Percentiles rank a stretch among this genome's conserved stretches.
Evolutionary conservation across 2,797 vertebrate species (phyloP).

Genomic region (Oreochromis mossambicus): DNA sequence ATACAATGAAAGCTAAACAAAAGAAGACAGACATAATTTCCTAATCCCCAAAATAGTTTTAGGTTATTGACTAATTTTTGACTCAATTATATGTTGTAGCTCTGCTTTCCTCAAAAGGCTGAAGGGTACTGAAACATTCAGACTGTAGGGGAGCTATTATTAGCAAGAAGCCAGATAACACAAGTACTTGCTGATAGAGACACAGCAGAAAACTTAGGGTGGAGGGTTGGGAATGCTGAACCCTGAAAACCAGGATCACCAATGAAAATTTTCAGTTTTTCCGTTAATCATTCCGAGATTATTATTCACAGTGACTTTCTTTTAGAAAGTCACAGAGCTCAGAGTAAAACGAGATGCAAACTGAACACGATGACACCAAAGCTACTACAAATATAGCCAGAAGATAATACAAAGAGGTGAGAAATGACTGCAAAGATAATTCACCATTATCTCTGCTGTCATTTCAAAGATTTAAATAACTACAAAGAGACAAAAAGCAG

Average conservation of each 20-base stretch:
- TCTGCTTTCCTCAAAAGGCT: neutral
- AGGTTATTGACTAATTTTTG: neutral
- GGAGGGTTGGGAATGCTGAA: neutral
- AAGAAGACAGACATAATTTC: neutral
- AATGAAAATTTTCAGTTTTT: fast-evolving
- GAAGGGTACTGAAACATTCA: neutral
- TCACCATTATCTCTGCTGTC: neutral
- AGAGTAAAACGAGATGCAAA: fast-evolving
- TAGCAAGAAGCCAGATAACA: constrained; percentile 52
- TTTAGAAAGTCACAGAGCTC: neutral
- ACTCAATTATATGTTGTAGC: neutral
- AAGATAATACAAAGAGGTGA: no score
- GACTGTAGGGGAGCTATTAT: constrained; percentile 27
- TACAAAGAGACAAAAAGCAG: neutral
- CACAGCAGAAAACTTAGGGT: neutral
- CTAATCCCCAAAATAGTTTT: neutral
- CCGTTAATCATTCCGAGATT: neutral
- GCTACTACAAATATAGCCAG: neutral
- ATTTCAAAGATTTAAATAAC: neutral
- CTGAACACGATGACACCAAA: neutral
- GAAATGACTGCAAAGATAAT: neutral
- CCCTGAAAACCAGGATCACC: neutral
- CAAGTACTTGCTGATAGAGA: constrained; percentile 47
- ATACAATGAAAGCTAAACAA: neutral
- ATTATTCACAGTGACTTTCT: neutral